A percentile compares a stretch with the other conserved stretches of the same genome.
Evolutionary conservation across 2,888 invertebrate genomes (phyloP).

Genomic region (Ptilodon capucinus): DNA sequence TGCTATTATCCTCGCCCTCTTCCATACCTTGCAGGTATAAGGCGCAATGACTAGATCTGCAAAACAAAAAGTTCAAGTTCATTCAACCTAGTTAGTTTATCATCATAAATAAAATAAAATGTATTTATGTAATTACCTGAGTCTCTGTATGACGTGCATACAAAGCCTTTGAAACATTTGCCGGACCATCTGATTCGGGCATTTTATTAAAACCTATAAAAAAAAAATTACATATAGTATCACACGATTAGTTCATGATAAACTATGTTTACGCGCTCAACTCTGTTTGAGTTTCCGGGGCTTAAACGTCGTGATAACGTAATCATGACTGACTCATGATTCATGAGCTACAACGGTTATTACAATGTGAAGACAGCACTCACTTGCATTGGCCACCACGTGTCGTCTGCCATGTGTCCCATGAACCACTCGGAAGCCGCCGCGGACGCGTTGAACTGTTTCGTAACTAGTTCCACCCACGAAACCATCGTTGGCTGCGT

Average conservation of each 20-base stretch:
- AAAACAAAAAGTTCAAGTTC: constrained; percentile 28
- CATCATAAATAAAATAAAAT: not conserved
- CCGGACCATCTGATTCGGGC: constrained; percentile 97
- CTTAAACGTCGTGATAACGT: too few relatives aligned
- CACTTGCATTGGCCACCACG: constrained; percentile 97
- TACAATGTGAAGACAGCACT: too few relatives aligned
- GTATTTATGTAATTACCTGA: constrained; percentile 82
- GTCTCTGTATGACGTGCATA: constrained; percentile 96
- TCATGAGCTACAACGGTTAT: too few relatives aligned
- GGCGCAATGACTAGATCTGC: constrained; percentile 84
- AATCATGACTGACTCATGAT: too few relatives aligned
- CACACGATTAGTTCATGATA: too few relatives aligned
- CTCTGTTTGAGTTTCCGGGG: too few relatives aligned
- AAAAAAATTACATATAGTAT: too few relatives aligned
- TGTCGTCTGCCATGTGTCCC: constrained; percentile 95
- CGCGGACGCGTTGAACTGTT: constrained; percentile 95
- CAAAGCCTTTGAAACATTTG: constrained; percentile 98
- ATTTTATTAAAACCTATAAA: constrained; percentile 92
- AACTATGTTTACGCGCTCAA: too few relatives aligned
- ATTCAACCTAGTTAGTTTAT: not conserved
- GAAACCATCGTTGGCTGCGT: constrained; percentile 95
- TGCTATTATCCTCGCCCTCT: constrained; percentile 80
- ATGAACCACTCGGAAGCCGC: constrained; percentile 96
- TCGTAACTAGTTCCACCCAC: constrained; percentile 97
- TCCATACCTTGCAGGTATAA: constrained; percentile 84